These are phyloP conservation scores for Microvelia longipes DNA, from an alignment of 1,140 invertebrate species.

Conservation along the genomic window DNA sequence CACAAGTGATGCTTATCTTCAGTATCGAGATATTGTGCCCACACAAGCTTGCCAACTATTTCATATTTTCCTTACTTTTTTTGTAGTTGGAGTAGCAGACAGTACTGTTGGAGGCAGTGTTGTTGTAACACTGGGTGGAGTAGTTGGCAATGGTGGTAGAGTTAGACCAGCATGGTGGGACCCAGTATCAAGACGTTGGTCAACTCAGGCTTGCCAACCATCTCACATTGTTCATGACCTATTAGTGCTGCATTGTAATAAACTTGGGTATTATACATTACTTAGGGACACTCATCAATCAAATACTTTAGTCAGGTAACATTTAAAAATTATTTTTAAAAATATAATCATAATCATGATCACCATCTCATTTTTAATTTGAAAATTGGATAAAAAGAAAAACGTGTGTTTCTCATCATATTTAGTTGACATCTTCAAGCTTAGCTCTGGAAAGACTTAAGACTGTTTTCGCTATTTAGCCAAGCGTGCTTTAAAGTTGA, in stretches of 20 bases:
- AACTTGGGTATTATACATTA: conserved; percentile 65
- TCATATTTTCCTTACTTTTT: not conserved
- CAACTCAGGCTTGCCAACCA: conserved; percentile 48
- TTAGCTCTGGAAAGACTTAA: too few species aligned
- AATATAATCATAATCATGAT: too few species aligned
- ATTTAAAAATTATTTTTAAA: too few species aligned
- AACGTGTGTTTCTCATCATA: too few species aligned
- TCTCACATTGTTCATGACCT: conserved; percentile 36
- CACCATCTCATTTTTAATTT: too few species aligned
- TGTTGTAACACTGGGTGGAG: not conserved
- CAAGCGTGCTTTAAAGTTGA: too few species aligned
- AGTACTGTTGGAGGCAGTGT: not conserved
- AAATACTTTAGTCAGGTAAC: not conserved
- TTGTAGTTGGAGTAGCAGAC: not conserved
- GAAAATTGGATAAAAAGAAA: too few species aligned
- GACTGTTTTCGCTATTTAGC: too few species aligned
- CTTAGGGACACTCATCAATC: conserved; percentile 40
- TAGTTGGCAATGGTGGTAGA: conserved; percentile 1
- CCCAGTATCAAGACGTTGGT: conserved; percentile 45
- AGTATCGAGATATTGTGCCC: too few species aligned
- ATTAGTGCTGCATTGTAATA: conserved; percentile 60
- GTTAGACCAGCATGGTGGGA: conserved; percentile 57
- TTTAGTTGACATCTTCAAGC: too few species aligned
- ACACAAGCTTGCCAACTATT: too few species aligned
- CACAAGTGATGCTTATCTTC: too few species aligned